Base-by-base conservation (phyloP, 2,888 invertebrate species). In the Boloria selene region DNA sequence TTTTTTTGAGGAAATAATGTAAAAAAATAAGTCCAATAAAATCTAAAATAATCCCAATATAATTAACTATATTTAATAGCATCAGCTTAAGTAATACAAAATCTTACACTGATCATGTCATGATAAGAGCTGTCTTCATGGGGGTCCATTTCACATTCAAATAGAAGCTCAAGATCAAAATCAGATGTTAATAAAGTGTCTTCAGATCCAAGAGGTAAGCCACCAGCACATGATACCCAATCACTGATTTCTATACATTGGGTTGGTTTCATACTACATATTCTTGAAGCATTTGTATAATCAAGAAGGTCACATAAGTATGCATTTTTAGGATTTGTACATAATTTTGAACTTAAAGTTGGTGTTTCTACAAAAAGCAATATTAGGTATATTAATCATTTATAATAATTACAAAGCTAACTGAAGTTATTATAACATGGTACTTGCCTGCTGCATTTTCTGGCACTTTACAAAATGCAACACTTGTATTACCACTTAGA, bases 261-360 rank as follows among this genome's bases (percentile, higher is more conserved):
- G 18, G 83, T 84, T 0, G 91, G 92, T 66, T 90, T 90, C 88
- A 92, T 90, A 68, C 92, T 92, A 71, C 92, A 92, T 75, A 92
- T 88, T 60, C 92, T 81, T 42, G 90, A 90, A 1, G 90, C 80
- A 71, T 90, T 90, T 22, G 92, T 92, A 65, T 91, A 91, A 70
- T 92, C 92, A 64, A 92, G 73, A 16, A 96, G 85, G 81, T 95
- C 95, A 78, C 94, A 95, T 7, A 94, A 85, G 78, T 93, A 93
- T 67, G 94, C 94, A 80, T 89, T 87, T 75, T 85, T 90, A 61
- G 93, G 93, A 78, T 93, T 94, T 61, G 83, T 87, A 74, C 94
- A 94, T 13, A 93, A 79, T 74, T 87, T 87, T 44, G 93, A 94
- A 76, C 93, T 93, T 55, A 94, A 75, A 61, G 91, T 90, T 54